Evolutionary conservation across 2,888 invertebrate species (phyloP), one percentile per base, ranked within the genome.

Genomic region (Mesorhabditis belari): DNA sequence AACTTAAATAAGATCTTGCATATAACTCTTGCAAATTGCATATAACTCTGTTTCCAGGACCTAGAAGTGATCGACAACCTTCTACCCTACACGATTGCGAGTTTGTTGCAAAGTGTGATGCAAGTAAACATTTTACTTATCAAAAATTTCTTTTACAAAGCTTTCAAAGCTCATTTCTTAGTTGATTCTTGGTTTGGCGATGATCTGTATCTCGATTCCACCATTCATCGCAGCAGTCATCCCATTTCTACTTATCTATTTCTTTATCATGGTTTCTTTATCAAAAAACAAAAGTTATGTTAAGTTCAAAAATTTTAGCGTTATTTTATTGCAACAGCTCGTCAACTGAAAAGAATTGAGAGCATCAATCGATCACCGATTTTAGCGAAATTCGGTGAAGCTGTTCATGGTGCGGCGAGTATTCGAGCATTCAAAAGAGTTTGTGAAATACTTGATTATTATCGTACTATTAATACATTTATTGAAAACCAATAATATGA

Each of bases 311-410:
- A 25, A 27, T 69, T 79, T 27, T 80, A 94, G 86, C 87, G 90
- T 70, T 91, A 92, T 84, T 95, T 93, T 84, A 91, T 95, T 66
- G 88, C 91, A 2, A 89, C 92, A 0, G 93, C 93, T 3, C 85
- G 95, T 21, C 95, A 96, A 55, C 83, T 96, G 72, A 93, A 93
- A 84, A 86, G 95, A 57, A 83, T 95, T 62, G 93, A 95, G 83
- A 93, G 93, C 0, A 89, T 93, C 0, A 91, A 91, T 2, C 86
- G 93, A 60, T 95, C 94, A 25, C 95, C 95, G 1, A 93, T 95
- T 78, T 94, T 92, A 83, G 92, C 94, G 4, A 92, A 93, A 83
- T 95, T 96, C 80, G 89, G 91, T 21, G 96, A 96, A 85, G 92
- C 91, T 50, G 88, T 96, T 58, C 89, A 90, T 3, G 78, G 77